phyloP scores from a whole-genome alignment of 1,140 invertebrate species.

The Orius insidiosus region DNA sequence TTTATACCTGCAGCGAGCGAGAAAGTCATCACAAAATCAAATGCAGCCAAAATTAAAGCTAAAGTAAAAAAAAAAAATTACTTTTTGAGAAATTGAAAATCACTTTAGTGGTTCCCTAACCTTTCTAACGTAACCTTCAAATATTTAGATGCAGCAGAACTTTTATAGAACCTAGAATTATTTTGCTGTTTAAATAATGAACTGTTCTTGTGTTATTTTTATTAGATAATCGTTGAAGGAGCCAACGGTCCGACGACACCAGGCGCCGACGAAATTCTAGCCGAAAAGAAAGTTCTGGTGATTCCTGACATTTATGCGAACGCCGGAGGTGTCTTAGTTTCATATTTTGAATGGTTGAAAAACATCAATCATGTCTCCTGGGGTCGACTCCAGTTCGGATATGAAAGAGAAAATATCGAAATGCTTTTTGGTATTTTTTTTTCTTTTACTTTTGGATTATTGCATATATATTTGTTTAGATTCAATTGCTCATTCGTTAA shows the following conservation, averaged over 20 bases:
- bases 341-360: slow-evolving; percentile 86
- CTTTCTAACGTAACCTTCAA: background rate
- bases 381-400: slow-evolving; percentile 72
- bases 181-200: too few species aligned
- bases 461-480: slow-evolving; percentile 25
- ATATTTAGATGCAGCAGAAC: too few species aligned
- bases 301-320: slow-evolving; percentile 45
- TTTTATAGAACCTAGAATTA: too few species aligned
- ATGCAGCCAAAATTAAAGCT: slow-evolving; percentile 59
- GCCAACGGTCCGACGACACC: slow-evolving; percentile 80
- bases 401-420: slow-evolving; percentile 61
- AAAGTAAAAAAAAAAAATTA: slow-evolving; percentile 32
- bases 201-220: too few species aligned
- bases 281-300: slow-evolving; percentile 57
- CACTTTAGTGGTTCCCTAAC: background rate
- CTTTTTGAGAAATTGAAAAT: background rate
- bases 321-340: slow-evolving; percentile 60
- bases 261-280: slow-evolving; percentile 57
- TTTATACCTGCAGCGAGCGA: slow-evolving; percentile 72
- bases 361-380: slow-evolving; percentile 81
- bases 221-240: slow-evolving; percentile 41
- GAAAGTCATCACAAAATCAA: slow-evolving; percentile 56
- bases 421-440: slow-evolving; percentile 36
- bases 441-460: background rate
- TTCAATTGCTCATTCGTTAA: slow-evolving; percentile 47